phyloP scores from a whole-genome alignment of 2,888 invertebrate genomes.

The Entomobrya proxima region DNA sequence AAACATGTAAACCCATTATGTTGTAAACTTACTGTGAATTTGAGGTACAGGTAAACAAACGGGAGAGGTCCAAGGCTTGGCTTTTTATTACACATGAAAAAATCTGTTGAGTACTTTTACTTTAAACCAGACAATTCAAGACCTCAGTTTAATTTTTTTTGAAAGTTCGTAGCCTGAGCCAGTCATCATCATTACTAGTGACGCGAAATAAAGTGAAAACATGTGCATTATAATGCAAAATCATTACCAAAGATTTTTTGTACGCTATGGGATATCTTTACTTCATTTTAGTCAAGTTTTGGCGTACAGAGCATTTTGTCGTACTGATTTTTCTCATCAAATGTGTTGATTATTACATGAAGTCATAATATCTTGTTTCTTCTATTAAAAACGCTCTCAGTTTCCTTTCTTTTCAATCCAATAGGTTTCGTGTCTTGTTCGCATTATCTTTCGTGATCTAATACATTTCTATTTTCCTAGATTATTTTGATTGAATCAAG shows the following conservation, averaged over 20 bases:
- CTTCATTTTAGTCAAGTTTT: too few relatives aligned
- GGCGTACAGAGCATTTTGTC: neutral
- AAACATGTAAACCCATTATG: constrained; percentile 29
- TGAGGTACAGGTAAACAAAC: neutral
- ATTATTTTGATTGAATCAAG: constrained; percentile 55
- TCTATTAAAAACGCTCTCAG: constrained; percentile 1
- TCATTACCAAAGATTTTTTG: too few relatives aligned
- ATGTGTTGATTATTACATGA: neutral
- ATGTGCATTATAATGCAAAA: too few relatives aligned
- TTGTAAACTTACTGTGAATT: neutral
- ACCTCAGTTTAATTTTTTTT: constrained; percentile 32
- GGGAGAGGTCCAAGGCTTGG: constrained; percentile 33
- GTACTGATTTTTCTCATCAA: neutral
- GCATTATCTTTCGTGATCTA: neutral
- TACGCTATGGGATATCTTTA: too few relatives aligned
- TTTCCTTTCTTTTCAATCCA: neutral
- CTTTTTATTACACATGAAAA: neutral
- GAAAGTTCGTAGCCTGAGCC: too few relatives aligned
- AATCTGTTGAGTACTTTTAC: neutral
- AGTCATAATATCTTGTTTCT: constrained; percentile 16
- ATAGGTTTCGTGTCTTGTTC: constrained; percentile 10
- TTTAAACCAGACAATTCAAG: neutral
- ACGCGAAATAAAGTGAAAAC: too few relatives aligned
- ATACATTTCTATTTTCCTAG: neutral
- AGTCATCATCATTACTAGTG: constrained; percentile 18